Base-by-base conservation (phyloP, 2,797 vertebrate species). In the Hydrolagus colliei region DNA sequence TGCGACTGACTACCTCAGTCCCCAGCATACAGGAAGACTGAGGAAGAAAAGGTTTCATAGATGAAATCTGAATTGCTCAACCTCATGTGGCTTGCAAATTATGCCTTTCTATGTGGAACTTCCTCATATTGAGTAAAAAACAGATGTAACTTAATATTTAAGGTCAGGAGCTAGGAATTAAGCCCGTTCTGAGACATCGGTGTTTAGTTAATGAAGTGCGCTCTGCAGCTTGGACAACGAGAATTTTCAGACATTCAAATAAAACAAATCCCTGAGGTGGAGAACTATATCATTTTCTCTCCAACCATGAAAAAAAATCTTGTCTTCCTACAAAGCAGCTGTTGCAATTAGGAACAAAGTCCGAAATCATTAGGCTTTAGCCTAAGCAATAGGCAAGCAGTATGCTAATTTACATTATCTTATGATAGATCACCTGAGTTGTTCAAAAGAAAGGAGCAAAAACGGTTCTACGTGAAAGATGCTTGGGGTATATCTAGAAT, bases 311-410 rank as follows among this genome's bases (percentile, higher is more conserved):
- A 16, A 13, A 5, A 18, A 52, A 52, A 52, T 52, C 41, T 52
- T 3, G 41, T 52, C 41, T 52, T 3, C 2, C 41, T 52, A 6
- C 2, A 1, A 52, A 52, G 41, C 41, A 87, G 84, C 62, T 89
- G 73, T 89, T 89, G 79, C 90, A 86, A 12, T 0, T 89, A 75
- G 88, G 86, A 89, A 88, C 88, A 91, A 89, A 88, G 35, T 20
- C 67, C 67, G 32, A 80, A 80, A 80, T 13, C 4, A 32, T 86
- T 71, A 80, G 41, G 41, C 41, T 52, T 52, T 52, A 52, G 41
- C 41, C 41, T 52, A 52, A 27, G 41, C 41, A 52, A 52, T 52
- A 52, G 41, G 41, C 41, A 52, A 52, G 41, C 41, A 27, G 27
- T 27, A 52, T 52, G 41, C 41, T 52, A 12, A 35, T 35, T 74